These are phyloP conservation scores for Peribatodes rhomboidaria DNA, from an alignment of 2,888 invertebrate genomes.

Conservation along the genomic window DNA sequence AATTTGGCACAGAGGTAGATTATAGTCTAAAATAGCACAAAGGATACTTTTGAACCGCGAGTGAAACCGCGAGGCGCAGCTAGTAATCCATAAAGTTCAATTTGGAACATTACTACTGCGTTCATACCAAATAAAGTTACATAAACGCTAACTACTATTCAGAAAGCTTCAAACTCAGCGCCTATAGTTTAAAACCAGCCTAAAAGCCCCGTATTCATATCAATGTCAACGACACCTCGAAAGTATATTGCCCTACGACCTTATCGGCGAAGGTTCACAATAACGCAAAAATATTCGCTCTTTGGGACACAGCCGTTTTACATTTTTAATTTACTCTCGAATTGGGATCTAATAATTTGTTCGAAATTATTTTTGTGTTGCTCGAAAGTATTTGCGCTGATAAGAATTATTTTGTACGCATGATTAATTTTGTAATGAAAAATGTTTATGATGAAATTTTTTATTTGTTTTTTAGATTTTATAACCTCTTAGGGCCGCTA, in stretches of 20 bases:
- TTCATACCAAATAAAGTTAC: neutral
- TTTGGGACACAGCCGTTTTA: slow-evolving; percentile 35
- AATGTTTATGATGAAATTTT: neutral
- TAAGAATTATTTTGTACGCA: neutral
- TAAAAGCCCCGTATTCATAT: slow-evolving; percentile 43
- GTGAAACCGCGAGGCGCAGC: too few species aligned
- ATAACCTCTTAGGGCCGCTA: too few species aligned
- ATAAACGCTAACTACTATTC: neutral
- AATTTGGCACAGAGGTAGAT: too few species aligned
- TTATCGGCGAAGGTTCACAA: slow-evolving; percentile 42
- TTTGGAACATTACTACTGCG: too few species aligned
- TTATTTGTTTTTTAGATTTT: too few species aligned
- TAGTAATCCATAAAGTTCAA: too few species aligned
- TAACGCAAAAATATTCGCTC: slow-evolving; percentile 43
- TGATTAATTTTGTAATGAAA: slow-evolving; percentile 4
- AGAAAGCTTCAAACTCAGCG: neutral
- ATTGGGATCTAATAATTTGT: slow-evolving; percentile 34
- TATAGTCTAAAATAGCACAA: too few species aligned
- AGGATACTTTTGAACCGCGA: too few species aligned
- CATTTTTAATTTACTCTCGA: slow-evolving; percentile 43
- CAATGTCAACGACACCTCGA: slow-evolving; percentile 45
- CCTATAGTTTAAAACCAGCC: slow-evolving; percentile 10
- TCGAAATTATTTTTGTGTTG: slow-evolving; percentile 30
- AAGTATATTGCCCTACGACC: slow-evolving; percentile 53
- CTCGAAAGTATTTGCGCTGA: neutral